phyloP scores from a whole-genome alignment of 2,797 vertebrate species.

The Sandelia bainsii region DNA sequence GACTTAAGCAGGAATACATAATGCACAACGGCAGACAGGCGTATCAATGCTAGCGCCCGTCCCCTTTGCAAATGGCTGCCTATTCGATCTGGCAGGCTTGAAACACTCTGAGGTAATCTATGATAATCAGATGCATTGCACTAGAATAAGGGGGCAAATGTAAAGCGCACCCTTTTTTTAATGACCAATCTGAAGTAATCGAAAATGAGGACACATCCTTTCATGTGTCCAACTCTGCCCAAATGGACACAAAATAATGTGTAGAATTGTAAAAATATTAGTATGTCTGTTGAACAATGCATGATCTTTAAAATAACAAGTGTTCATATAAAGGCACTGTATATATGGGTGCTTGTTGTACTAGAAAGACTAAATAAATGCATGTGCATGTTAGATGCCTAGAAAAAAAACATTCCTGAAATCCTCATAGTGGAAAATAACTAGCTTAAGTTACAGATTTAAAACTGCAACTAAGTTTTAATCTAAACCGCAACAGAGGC shows the following conservation, averaged over 20 bases:
- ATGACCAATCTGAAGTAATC: constrained; percentile 72
- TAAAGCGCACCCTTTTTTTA: constrained; percentile 58
- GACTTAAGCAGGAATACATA: constrained; percentile 44
- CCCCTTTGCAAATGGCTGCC: constrained; percentile 67
- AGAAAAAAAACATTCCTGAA: constrained; percentile 19
- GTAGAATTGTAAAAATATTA: constrained; percentile 30
- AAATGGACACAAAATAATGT: constrained; percentile 37
- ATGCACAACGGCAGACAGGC: constrained; percentile 73
- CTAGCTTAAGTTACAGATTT: constrained; percentile 54
- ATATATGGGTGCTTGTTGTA: constrained; percentile 27
- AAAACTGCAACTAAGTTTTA: constrained; percentile 43
- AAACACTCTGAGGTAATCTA: constrained; percentile 52
- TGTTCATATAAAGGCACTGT: constrained; percentile 14
- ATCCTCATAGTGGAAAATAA: constrained; percentile 26
- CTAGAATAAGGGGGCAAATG: constrained; percentile 48
- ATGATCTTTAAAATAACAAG: constrained; percentile 24
- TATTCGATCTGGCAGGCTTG: constrained; percentile 59
- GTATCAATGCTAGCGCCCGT: constrained; percentile 71
- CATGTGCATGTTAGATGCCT: constrained; percentile 30
- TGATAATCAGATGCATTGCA: constrained; percentile 19
- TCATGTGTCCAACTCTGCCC: constrained; percentile 38
- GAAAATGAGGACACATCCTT: constrained; percentile 40
- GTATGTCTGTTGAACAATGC: constrained; percentile 15
- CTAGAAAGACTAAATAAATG: constrained; percentile 27
- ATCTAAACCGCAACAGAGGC: constrained; percentile 61